A percentile compares a stretch with the other conserved stretches of the same genome.
Evolutionary conservation across 2,888 invertebrate genomes (phyloP).

Genomic region (Andrena dorsata): DNA sequence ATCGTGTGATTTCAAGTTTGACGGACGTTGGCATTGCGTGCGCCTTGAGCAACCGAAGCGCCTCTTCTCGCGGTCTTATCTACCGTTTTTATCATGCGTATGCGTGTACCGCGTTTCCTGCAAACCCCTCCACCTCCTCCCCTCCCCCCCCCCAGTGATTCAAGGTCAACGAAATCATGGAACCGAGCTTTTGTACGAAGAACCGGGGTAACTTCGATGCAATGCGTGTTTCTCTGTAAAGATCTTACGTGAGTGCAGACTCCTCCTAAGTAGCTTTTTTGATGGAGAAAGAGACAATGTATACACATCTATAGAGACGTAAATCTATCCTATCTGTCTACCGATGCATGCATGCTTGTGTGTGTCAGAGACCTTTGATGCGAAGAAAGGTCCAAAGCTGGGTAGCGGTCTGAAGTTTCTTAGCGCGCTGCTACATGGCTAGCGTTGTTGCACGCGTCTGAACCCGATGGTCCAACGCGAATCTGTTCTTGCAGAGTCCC

Average conservation of each 20-base stretch:
- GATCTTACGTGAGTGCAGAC: conserved; percentile 64
- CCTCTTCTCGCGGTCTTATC: conserved; percentile 67
- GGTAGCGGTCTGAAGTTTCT: conserved; percentile 79
- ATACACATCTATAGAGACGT: conserved; percentile 33
- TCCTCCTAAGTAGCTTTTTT: conserved; percentile 52
- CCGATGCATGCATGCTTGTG: conserved; percentile 78
- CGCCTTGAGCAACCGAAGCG: conserved; percentile 1
- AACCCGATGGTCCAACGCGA: conserved; percentile 28
- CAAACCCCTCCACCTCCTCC: conserved; percentile 39
- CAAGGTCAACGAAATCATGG: conserved; percentile 76
- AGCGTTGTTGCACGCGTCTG: conserved; percentile 23
- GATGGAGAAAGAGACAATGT: conserved; percentile 35
- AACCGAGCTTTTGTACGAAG: conserved; percentile 68
- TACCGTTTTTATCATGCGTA: conserved; percentile 73
- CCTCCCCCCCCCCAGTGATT: neutral
- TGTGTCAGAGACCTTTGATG: conserved; percentile 84
- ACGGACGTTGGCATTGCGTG: conserved; percentile 28
- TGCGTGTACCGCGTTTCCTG: conserved; percentile 72
- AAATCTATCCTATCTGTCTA: conserved; percentile 68
- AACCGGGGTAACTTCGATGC: conserved; percentile 61
- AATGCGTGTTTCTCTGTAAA: conserved; percentile 75
- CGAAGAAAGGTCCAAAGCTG: conserved; percentile 85
- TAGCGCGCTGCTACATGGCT: conserved; percentile 72
- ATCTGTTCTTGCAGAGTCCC: conserved; percentile 90
- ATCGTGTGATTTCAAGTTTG: neutral